These are phyloP conservation scores for Drosophila repletoides DNA, from an alignment of 1,140 invertebrate genomes.

Conservation along the genomic window DNA sequence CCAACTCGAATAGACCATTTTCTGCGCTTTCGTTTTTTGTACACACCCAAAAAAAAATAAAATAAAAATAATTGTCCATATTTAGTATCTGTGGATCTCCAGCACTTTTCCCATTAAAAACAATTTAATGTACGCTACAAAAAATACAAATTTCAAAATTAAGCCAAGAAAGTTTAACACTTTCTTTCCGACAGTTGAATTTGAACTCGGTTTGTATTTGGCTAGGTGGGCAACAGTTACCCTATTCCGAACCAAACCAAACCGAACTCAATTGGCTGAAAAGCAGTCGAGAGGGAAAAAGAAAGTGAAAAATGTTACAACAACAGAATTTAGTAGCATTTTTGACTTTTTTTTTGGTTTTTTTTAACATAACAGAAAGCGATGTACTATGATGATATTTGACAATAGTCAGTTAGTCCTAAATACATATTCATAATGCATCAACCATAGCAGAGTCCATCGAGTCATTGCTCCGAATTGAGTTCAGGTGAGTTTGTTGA, in stretches of 20 bases:
- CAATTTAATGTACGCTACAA: slow-evolving; percentile 69
- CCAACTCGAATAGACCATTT: slow-evolving; percentile 52
- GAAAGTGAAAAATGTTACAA: slow-evolving; percentile 70
- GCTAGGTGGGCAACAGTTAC: slow-evolving; percentile 62
- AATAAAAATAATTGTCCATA: slow-evolving; percentile 2
- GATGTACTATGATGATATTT: slow-evolving; percentile 18
- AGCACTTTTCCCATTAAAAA: slow-evolving; percentile 60
- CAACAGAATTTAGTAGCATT: slow-evolving; percentile 39
- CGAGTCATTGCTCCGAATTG: slow-evolving; percentile 71
- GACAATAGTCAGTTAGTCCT: neutral
- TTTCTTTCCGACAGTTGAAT: slow-evolving; percentile 70
- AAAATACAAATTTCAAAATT: slow-evolving; percentile 64
- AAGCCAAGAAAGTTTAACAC: slow-evolving; percentile 66
- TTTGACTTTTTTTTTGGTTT: slow-evolving; percentile 14
- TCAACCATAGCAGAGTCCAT: slow-evolving; percentile 13
- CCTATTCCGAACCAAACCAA: slow-evolving; percentile 14
- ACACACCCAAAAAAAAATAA: slow-evolving; percentile 20
- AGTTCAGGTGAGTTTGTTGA: slow-evolving; percentile 66
- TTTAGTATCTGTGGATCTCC: slow-evolving; percentile 50
- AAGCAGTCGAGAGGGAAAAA: slow-evolving; percentile 42
- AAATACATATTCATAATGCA: neutral
- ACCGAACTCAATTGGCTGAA: neutral
- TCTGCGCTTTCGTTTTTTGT: slow-evolving; percentile 63
- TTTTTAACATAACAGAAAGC: slow-evolving; percentile 12
- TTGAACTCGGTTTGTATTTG: slow-evolving; percentile 49